A percentile compares a stretch with the other conserved stretches of the same genome.
These are phyloP conservation scores for Brachionus rubens DNA, from an alignment of 1,140 invertebrate genomes.

Conservation along the genomic window DNA sequence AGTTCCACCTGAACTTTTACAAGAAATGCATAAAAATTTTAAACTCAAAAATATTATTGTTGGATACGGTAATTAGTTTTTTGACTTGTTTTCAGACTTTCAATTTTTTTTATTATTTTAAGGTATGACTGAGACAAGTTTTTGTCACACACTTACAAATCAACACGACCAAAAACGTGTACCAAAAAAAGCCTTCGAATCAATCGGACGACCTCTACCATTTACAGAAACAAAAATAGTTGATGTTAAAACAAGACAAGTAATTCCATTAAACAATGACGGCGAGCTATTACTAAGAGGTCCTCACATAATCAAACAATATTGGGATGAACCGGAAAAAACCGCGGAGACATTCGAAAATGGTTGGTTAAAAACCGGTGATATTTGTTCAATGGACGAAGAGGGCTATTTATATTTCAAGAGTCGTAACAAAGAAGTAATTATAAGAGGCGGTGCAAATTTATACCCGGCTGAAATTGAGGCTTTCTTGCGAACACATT, in stretches of 20 bases:
- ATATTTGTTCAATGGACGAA: slow-evolving; percentile 72
- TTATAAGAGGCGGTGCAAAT: slow-evolving; percentile 88
- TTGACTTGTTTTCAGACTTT: too few species aligned
- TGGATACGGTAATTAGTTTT: slow-evolving; percentile 25
- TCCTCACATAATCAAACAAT: slow-evolving; percentile 69
- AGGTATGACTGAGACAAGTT: slow-evolving; percentile 35
- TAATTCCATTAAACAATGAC: slow-evolving; percentile 70
- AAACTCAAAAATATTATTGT: slow-evolving; percentile 9
- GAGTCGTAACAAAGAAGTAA: slow-evolving; percentile 81
- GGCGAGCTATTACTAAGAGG: slow-evolving; percentile 16
- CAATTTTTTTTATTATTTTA: too few species aligned
- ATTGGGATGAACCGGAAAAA: slow-evolving; percentile 73
- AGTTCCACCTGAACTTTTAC: not conserved
- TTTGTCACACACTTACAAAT: slow-evolving; percentile 21
- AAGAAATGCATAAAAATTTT: slow-evolving; percentile 1
- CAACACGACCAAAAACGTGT: not conserved
- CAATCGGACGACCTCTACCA: slow-evolving; percentile 12
- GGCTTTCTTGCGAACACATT: slow-evolving; percentile 11
- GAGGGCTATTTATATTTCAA: slow-evolving; percentile 76
- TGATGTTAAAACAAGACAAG: slow-evolving; percentile 66
- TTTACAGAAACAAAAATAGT: slow-evolving; percentile 67
- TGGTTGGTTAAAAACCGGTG: slow-evolving; percentile 67
- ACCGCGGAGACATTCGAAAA: slow-evolving; percentile 79
- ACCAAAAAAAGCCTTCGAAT: slow-evolving; percentile 29
- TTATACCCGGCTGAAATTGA: slow-evolving; percentile 73